These are phyloP conservation scores for Buphagus erythrorhynchus DNA, from an alignment of 2,797 vertebrate species.

Conservation along the genomic window DNA sequence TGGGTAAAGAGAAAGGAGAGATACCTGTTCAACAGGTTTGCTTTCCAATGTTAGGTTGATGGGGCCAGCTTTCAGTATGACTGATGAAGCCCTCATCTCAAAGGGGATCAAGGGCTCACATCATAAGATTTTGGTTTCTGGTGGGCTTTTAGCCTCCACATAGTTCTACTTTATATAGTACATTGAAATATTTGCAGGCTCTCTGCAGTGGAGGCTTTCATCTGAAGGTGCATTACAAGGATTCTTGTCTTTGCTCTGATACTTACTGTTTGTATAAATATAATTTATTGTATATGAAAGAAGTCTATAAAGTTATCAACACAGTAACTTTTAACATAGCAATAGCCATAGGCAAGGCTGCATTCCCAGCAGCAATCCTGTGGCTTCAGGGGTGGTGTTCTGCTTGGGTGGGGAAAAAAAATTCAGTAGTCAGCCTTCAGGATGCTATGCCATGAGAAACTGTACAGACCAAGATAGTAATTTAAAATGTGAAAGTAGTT, in stretches of 20 bases:
- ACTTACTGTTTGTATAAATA: not conserved
- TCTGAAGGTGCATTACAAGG: not conserved
- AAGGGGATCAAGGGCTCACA: not conserved
- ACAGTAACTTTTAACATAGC: not conserved
- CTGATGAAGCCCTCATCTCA: not conserved
- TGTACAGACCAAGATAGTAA: not conserved
- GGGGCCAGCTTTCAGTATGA: not conserved
- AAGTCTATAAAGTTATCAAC: not conserved
- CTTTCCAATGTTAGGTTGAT: not conserved
- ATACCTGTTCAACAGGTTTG: not conserved
- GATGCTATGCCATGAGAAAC: not conserved
- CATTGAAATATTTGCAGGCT: not conserved
- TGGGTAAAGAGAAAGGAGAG: not conserved
- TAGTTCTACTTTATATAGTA: not conserved
- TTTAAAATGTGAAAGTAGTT: not conserved
- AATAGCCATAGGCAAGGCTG: rapidly evolving
- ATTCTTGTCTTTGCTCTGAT: not conserved
- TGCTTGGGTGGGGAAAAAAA: not conserved
- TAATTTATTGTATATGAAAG: rapidly evolving
- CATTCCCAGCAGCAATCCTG: not conserved
- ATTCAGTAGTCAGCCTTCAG: not conserved
- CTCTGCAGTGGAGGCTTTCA: not conserved
- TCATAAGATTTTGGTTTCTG: not conserved
- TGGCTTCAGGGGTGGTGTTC: not conserved
- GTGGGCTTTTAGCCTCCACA: not conserved